These are phyloP conservation scores for Chrysopilus asiliformis DNA, from an alignment of 2,888 invertebrate species.

Conservation along the genomic window DNA sequence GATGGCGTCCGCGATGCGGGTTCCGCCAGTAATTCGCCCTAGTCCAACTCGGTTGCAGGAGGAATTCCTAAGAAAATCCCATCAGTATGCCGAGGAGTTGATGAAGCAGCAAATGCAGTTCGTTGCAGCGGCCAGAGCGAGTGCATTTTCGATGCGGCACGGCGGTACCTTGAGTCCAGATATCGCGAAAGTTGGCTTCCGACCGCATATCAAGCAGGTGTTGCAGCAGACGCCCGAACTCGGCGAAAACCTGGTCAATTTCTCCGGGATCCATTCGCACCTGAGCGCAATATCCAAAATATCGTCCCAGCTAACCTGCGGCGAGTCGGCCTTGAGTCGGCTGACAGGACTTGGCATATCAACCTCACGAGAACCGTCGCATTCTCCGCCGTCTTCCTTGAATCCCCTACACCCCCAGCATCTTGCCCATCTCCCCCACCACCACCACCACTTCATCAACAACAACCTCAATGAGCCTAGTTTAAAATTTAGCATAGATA, in stretches of 20 bases:
- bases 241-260: conserved; percentile 17
- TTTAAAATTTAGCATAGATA: conserved; percentile 73
- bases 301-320: conserved; percentile 27
- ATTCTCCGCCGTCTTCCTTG: conserved; percentile 16
- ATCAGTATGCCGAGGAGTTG: conserved; percentile 35
- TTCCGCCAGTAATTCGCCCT: conserved; percentile 17
- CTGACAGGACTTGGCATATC: conserved; percentile 28
- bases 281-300: conserved; percentile 54
- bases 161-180: conserved; percentile 6
- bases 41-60: conserved; percentile 30
- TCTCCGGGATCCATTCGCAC: conserved; percentile 49
- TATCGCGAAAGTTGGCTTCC: conserved; percentile 15
- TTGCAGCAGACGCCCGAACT: conserved; percentile 14
- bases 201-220: conserved; percentile 14
- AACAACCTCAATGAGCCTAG: conserved; percentile 41
- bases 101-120: conserved; percentile 37
- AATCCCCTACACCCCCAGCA: conserved; percentile 20
- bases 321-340: conserved; percentile 26
- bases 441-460: conserved; percentile 25
- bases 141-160: conserved; percentile 25
- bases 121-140: conserved; percentile 34
- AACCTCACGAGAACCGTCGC: conserved; percentile 8
- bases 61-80: conserved; percentile 34
- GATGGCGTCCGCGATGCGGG: conserved; percentile 19
- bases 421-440: conserved; percentile 22